A percentile compares a stretch with the other conserved stretches of the same genome.
Conservation (phyloP, 2,888 invertebrate genomes). For the Scrobipalpa costella region DNA sequence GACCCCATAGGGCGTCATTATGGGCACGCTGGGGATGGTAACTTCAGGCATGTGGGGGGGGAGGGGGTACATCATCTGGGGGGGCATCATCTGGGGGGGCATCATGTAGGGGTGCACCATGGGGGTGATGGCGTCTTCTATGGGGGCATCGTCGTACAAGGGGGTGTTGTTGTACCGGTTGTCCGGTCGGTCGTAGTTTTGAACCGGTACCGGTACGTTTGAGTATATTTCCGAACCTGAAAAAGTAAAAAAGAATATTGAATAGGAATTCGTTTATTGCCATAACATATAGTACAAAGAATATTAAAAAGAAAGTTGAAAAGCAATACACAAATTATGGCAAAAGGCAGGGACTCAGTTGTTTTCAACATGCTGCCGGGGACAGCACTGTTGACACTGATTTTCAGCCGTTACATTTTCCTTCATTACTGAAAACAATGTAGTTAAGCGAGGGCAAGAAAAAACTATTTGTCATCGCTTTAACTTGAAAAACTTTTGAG, state of each 20-base stretch:
- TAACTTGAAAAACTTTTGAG: too few species aligned
- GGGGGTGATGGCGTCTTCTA: slow-evolving; percentile 51
- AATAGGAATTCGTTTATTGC: too few species aligned
- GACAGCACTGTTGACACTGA: too few species aligned
- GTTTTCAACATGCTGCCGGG: too few species aligned
- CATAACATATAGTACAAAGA: too few species aligned
- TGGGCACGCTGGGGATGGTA: slow-evolving; percentile 49
- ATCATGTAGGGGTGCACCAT: slow-evolving; percentile 51
- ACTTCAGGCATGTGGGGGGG: slow-evolving; percentile 44
- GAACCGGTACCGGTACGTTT: slow-evolving; percentile 57
- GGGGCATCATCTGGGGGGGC: slow-evolving; percentile 43
- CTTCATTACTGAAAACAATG: too few species aligned
- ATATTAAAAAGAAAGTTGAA: too few species aligned
- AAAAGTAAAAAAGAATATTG: slow-evolving; percentile 34
- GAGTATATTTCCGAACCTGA: slow-evolving; percentile 69
- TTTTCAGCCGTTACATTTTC: too few species aligned
- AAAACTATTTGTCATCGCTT: too few species aligned
- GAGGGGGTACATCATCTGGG: slow-evolving; percentile 56
- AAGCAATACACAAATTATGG: too few species aligned
- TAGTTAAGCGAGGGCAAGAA: too few species aligned
- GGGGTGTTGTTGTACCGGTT: slow-evolving; percentile 46
- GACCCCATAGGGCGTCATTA: slow-evolving; percentile 67
- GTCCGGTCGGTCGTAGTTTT: slow-evolving; percentile 48
- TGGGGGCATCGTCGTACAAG: slow-evolving; percentile 45
- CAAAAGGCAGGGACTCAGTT: too few species aligned